Conservation (phyloP, 2,888 invertebrate species). For the Palloptera scutellata region DNA sequence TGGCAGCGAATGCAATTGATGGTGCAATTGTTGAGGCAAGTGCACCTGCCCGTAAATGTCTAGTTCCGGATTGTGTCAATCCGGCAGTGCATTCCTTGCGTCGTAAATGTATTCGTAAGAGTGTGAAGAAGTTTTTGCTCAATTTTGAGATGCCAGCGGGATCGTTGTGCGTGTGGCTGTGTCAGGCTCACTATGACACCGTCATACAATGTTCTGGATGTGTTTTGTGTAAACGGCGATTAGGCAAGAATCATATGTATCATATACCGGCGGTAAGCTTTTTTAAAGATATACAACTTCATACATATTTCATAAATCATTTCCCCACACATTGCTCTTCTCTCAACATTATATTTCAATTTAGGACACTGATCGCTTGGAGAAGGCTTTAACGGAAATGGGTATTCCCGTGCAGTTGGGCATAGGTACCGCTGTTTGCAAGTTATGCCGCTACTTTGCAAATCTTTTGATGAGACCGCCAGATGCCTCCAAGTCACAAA, state of each 20-base stretch:
- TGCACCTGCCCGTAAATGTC: slow-evolving; percentile 64
- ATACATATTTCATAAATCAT: slow-evolving; percentile 3
- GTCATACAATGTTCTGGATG: slow-evolving; percentile 80
- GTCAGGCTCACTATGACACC: slow-evolving; percentile 74
- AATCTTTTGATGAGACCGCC: slow-evolving; percentile 74
- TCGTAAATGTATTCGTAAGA: slow-evolving; percentile 77
- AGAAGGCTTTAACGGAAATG: slow-evolving; percentile 69
- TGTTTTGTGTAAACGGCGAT: slow-evolving; percentile 77
- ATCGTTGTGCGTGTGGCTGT: slow-evolving; percentile 69
- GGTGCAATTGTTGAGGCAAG: slow-evolving; percentile 24
- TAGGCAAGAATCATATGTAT: slow-evolving; percentile 80
- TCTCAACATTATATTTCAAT: not conserved
- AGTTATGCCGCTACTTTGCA: slow-evolving; percentile 81
- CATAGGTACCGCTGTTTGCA: slow-evolving; percentile 79
- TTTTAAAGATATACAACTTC: not conserved
- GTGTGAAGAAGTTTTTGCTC: slow-evolving; percentile 71
- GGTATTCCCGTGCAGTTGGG: slow-evolving; percentile 74
- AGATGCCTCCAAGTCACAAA: slow-evolving; percentile 65
- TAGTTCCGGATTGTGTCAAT: slow-evolving; percentile 71
- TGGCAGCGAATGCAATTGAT: slow-evolving; percentile 29
- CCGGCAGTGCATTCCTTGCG: slow-evolving; percentile 73
- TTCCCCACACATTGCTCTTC: too few species aligned
- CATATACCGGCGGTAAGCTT: slow-evolving; percentile 69
- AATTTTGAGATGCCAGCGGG: slow-evolving; percentile 72
- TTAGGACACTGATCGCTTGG: slow-evolving; percentile 68